Conservation (phyloP, 2,113 vertebrate genomes). For the Gopherus flavomarginatus region DNA sequence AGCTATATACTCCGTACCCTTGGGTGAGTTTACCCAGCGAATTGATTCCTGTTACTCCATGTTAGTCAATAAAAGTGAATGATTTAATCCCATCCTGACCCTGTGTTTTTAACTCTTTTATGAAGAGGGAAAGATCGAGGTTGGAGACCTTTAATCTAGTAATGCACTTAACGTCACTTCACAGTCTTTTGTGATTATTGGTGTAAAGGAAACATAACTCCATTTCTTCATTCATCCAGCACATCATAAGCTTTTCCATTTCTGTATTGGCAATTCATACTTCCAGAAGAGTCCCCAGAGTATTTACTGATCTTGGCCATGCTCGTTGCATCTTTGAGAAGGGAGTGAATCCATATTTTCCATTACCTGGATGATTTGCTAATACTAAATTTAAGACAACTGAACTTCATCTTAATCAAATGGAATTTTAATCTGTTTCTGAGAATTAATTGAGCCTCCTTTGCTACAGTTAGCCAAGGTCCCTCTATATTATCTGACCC, state of each 20-base stretch:
- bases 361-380: conserved; percentile 36
- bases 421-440: conserved; percentile 32
- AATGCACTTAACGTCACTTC: conserved; percentile 40
- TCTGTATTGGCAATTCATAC: neutral
- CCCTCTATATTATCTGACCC: conserved; percentile 40
- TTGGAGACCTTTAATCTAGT: conserved; percentile 31
- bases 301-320: neutral
- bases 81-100: conserved; percentile 41
- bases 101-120: conserved; percentile 30
- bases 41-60: neutral
- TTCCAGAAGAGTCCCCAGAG: neutral
- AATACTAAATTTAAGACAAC: conserved; percentile 46
- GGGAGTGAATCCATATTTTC: conserved; percentile 19
- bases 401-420: conserved; percentile 60
- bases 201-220: conserved; percentile 37
- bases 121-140: conserved; percentile 50
- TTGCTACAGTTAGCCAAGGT: conserved; percentile 16
- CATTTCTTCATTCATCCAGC: conserved; percentile 32
- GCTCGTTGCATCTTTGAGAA: neutral
- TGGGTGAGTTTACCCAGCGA: neutral
- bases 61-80: conserved; percentile 16
- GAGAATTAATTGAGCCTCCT: conserved; percentile 27
- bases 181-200: conserved; percentile 38
- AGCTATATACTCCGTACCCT: neutral
- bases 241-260: neutral